Conservation (phyloP, 2,797 vertebrate genomes). For the Picus viridis region DNA sequence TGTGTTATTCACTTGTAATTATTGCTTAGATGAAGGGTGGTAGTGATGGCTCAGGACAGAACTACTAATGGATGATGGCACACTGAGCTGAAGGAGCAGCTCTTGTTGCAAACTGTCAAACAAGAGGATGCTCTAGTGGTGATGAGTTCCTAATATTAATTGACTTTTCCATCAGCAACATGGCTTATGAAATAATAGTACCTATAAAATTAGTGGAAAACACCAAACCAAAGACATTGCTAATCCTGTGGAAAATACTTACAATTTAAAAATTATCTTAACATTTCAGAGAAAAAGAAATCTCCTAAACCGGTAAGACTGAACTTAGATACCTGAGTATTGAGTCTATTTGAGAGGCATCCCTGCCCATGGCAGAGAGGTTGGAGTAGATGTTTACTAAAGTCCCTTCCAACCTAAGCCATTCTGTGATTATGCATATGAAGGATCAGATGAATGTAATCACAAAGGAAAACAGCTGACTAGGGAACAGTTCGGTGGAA, state of each 20-base stretch:
- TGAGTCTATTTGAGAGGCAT: no score
- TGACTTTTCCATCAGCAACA: not conserved
- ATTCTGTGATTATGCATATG: not conserved
- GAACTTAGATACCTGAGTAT: not conserved
- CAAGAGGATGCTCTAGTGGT: not conserved
- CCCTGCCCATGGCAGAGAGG: no score
- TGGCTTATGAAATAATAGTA: not conserved
- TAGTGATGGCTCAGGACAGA: not conserved
- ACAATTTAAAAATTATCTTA: not conserved
- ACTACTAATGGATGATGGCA: not conserved
- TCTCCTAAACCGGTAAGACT: not conserved
- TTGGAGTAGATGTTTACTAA: no score
- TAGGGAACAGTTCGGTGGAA: not conserved
- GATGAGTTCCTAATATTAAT: not conserved
- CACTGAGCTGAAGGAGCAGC: not conserved
- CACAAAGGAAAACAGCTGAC: not conserved
- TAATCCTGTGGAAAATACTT: not conserved
- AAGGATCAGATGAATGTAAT: not conserved
- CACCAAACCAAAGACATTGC: not conserved
- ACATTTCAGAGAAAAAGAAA: not conserved
- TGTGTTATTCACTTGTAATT: not conserved
- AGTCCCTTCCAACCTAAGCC: no score
- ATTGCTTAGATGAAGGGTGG: not conserved
- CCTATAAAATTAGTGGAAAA: not conserved
- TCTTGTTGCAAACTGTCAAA: accelerated